Conservation (phyloP, 2,113 vertebrate genomes). For the Scomber japonicus region DNA sequence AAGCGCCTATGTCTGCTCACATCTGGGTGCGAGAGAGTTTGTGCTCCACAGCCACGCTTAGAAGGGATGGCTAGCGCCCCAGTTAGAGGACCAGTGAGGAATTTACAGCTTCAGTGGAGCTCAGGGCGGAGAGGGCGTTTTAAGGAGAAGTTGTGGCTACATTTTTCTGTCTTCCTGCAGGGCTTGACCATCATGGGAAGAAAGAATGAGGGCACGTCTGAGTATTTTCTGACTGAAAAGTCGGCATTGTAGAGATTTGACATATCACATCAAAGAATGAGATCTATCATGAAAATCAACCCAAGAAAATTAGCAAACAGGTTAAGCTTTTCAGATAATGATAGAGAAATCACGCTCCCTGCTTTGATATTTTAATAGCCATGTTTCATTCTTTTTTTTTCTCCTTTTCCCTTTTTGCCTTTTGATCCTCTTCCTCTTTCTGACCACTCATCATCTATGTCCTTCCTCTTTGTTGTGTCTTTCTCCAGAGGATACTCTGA, state of each 20-base stretch:
- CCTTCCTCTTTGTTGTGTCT: slow-evolving; percentile 3
- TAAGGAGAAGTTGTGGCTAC: slow-evolving; percentile 46
- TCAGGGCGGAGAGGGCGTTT: slow-evolving; percentile 59
- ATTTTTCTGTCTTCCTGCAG: slow-evolving; percentile 42
- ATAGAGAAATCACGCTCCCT: slow-evolving; percentile 20
- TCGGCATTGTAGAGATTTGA: slow-evolving; percentile 42
- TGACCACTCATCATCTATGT: slow-evolving; percentile 21
- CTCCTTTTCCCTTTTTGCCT: neutral
- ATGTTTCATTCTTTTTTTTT: neutral
- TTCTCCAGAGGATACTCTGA: slow-evolving; percentile 90
- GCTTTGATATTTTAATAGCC: slow-evolving; percentile 40
- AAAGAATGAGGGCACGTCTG: slow-evolving; percentile 54
- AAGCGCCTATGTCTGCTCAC: slow-evolving; percentile 73
- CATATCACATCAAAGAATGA: slow-evolving; percentile 45
- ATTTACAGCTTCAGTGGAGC: slow-evolving; percentile 75
- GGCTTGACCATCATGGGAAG: slow-evolving; percentile 36
- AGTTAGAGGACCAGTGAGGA: slow-evolving; percentile 78
- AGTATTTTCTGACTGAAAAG: slow-evolving; percentile 37
- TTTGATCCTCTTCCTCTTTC: neutral
- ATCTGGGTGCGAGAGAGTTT: slow-evolving; percentile 59
- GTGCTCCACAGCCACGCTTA: slow-evolving; percentile 56
- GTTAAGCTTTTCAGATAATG: slow-evolving; percentile 13
- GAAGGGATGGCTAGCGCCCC: slow-evolving; percentile 50
- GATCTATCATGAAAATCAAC: slow-evolving; percentile 39
- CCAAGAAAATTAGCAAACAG: slow-evolving; percentile 31